These are phyloP conservation scores for Poecilia wingei DNA, from an alignment of 2,797 vertebrate species.

Conservation along the genomic window DNA sequence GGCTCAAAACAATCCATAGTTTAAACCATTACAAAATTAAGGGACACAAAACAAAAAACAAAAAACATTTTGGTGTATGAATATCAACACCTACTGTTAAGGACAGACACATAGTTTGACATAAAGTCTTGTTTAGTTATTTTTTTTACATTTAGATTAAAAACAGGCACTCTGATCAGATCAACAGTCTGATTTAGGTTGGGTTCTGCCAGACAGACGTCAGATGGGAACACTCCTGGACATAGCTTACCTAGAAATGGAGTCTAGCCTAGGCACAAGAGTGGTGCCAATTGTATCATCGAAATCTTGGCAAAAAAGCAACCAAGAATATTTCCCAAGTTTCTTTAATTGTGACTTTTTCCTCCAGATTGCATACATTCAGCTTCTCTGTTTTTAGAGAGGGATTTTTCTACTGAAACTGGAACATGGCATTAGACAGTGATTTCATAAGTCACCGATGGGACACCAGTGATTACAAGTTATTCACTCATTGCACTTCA, in stretches of 20 bases:
- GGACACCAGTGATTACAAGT: slow-evolving; percentile 30
- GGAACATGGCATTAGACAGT: slow-evolving; percentile 24
- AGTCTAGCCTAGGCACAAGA: slow-evolving; percentile 3
- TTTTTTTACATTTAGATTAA: slow-evolving; percentile 2
- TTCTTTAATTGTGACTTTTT: slow-evolving; percentile 36
- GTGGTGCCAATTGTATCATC: slow-evolving; percentile 17
- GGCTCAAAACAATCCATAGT: background rate
- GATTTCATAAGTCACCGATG: slow-evolving; percentile 48
- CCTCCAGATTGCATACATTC: slow-evolving; percentile 71
- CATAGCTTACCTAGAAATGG: background rate
- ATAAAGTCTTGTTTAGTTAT: background rate
- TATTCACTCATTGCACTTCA: slow-evolving; percentile 26
- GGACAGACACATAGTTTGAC: background rate
- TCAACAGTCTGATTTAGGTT: slow-evolving; percentile 13
- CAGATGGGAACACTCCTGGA: background rate
- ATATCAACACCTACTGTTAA: background rate
- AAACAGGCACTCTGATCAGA: slow-evolving; percentile 29
- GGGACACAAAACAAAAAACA: background rate
- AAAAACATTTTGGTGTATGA: background rate
- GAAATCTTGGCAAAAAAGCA: slow-evolving; percentile 18
- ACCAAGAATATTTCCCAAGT: slow-evolving; percentile 14
- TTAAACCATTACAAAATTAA: background rate
- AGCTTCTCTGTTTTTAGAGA: slow-evolving; percentile 57
- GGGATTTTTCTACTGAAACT: slow-evolving; percentile 29
- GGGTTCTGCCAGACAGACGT: background rate